A percentile compares a stretch with the other conserved stretches of the same genome.
phyloP scores from a whole-genome alignment of 2,113 vertebrate species.

The Crotalus helleri region DNA sequence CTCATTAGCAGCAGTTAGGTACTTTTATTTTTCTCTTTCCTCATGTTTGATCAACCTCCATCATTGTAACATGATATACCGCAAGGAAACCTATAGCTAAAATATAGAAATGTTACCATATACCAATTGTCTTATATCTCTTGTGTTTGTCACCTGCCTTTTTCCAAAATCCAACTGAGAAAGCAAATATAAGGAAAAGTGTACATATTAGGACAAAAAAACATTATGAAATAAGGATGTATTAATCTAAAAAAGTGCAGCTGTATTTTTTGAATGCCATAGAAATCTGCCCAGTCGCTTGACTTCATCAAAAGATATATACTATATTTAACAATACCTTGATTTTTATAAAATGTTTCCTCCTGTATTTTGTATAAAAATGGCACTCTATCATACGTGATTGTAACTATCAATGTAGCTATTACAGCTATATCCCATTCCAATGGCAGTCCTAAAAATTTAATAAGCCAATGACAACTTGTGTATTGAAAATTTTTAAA shows the following conservation, averaged over 20 bases:
- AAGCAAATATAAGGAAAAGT: background rate
- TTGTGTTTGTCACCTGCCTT: background rate
- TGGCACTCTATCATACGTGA: background rate
- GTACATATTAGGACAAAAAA: background rate
- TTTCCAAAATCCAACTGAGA: background rate
- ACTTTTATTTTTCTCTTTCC: background rate
- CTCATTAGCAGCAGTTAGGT: background rate
- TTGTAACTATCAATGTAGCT: background rate
- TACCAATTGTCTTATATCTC: background rate
- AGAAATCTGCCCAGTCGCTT: background rate
- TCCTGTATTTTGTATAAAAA: background rate
- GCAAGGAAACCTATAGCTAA: background rate
- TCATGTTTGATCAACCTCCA: background rate
- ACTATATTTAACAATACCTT: background rate
- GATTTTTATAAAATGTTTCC: background rate
- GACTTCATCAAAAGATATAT: background rate
- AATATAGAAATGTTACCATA: background rate
- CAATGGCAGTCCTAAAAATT: background rate
- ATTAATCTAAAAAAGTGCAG: background rate
- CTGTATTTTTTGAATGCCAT: background rate
- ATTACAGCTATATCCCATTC: background rate
- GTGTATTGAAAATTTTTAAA: conserved; percentile 2
- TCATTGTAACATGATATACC: background rate
- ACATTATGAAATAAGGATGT: background rate
- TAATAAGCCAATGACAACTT: background rate